Base-by-base conservation (phyloP, 2,888 invertebrate genomes). In the Drosophila monieri region DNA sequence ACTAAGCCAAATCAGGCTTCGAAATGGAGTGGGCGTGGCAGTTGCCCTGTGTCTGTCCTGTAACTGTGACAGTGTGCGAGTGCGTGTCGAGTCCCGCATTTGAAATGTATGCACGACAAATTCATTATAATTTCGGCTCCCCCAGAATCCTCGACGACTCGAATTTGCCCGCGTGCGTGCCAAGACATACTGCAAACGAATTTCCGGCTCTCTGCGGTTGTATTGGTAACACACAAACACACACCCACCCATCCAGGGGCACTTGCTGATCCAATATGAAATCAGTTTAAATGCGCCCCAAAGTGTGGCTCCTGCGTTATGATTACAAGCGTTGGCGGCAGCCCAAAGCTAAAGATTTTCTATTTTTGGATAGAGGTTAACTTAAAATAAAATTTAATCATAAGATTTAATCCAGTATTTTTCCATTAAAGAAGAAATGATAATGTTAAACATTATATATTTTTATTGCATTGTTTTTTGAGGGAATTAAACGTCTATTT, bases 281-380 rank as follows among this genome's bases (percentile, higher is more conserved):
- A 86, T 84, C 83, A 73, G 85, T 88, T 88, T 84, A 88, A 84
- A 86, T 86, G 78, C 56, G 80, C 78, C 84, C 86, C 86, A 80
- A 88, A 84, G 86, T 86, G 88, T 76, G 74, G 83, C 72, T 84
- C 73, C 67, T 71, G 70, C 76, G 74, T 88, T 86, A 86, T 84
- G 88, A 86, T 80, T 77, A 55, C 66, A 59, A 84, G 58, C 66
- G 59, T 47, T 79, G 66, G 58, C 48, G 62, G 65, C 44, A 53
- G 39, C 49, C 46, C 32, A n/a, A 30, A 49, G 32, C 48, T 39
- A 46, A 52, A 44, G 27, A 8, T 25, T 52, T 18, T 15, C 65
- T 15, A 37, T 43, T 44, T 59, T n/a, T 12, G 35, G 35, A 9
- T 35, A 14, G 6, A 35, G 35, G 6, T 35, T 35, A 35, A 14